phyloP scores from a whole-genome alignment of 2,113 vertebrate species.

The Chaetops frenatus region DNA sequence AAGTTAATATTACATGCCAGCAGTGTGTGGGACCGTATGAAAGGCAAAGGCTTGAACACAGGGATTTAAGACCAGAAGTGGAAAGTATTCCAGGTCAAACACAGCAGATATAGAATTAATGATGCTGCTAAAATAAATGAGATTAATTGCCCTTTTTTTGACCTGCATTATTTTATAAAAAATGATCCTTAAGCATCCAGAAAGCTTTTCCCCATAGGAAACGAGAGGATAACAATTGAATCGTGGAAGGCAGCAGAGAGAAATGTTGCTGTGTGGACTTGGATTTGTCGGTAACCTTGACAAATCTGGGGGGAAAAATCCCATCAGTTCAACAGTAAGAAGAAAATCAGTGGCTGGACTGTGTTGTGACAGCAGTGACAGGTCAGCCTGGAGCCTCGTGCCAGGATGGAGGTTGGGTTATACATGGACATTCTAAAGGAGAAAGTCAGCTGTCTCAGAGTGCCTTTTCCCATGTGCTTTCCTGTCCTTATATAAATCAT shows the following conservation, averaged over 20 bases:
- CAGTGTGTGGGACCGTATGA: neutral
- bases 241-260: neutral
- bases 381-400: neutral
- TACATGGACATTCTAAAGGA: neutral
- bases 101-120: conserved; percentile 5
- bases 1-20: conserved; percentile 3
- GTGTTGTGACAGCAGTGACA: neutral
- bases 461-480: neutral
- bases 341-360: neutral
- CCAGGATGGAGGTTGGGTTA: neutral
- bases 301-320: neutral
- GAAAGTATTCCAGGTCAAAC: conserved; percentile 43
- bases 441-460: neutral
- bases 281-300: neutral
- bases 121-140: neutral
- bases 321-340: neutral
- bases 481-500: neutral
- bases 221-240: neutral
- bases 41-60: neutral
- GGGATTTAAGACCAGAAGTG: neutral
- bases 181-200: neutral
- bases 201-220: neutral
- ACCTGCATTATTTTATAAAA: neutral
- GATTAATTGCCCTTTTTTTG: neutral
- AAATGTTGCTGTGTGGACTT: neutral